These are phyloP conservation scores for Creontiades dilutus DNA, from an alignment of 2,888 invertebrate genomes.

Conservation along the genomic window DNA sequence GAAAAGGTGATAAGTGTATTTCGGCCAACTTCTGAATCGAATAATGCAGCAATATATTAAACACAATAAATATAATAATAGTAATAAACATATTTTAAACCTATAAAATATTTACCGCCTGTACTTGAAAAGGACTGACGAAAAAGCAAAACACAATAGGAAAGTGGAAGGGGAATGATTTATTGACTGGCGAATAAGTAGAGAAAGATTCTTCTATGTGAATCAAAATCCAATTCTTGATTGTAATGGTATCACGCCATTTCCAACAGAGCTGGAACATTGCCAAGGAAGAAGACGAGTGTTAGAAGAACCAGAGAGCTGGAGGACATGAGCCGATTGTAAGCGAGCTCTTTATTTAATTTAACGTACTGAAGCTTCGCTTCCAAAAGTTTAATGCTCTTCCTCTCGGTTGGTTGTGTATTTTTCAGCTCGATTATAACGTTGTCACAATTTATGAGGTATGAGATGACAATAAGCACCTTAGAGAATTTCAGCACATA, in stretches of 20 bases:
- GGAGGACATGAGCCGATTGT: slow-evolving; percentile 68
- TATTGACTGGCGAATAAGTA: too few species aligned
- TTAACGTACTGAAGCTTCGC: slow-evolving; percentile 30
- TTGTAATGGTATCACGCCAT: neutral
- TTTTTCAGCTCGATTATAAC: neutral
- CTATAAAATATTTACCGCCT: too few species aligned
- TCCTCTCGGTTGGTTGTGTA: slow-evolving; percentile 13
- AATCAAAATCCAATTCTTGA: too few species aligned
- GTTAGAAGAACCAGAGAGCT: slow-evolving; percentile 66
- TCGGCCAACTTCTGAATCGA: too few species aligned
- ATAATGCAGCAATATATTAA: too few species aligned
- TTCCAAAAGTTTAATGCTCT: slow-evolving; percentile 40
- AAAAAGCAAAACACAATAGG: too few species aligned
- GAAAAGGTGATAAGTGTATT: too few species aligned
- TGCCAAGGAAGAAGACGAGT: slow-evolving; percentile 70
- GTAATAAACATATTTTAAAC: too few species aligned
- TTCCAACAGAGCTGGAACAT: slow-evolving; percentile 64
- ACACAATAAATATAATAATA: too few species aligned
- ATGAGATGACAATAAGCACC: neutral
- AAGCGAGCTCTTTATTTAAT: slow-evolving; percentile 59
- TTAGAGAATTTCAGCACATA: neutral
- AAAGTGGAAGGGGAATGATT: too few species aligned
- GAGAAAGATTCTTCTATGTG: too few species aligned
- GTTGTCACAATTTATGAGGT: neutral
- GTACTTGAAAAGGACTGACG: too few species aligned